These are phyloP conservation scores for Origma solitaria DNA, from an alignment of 2,113 vertebrate species.

Conservation along the genomic window DNA sequence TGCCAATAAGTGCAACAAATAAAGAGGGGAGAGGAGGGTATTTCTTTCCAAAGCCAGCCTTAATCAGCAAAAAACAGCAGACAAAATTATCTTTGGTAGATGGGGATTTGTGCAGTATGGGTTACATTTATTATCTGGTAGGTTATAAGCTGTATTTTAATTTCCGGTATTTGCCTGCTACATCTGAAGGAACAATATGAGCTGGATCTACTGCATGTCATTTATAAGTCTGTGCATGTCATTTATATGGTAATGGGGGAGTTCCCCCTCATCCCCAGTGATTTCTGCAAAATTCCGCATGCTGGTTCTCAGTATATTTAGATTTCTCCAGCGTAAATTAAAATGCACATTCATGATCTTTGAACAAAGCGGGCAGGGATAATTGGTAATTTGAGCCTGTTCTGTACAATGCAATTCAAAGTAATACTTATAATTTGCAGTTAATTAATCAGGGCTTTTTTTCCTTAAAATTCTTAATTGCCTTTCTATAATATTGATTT, in stretches of 20 bases:
- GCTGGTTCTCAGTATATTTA: not conserved
- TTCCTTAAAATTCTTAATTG: constrained; percentile 45
- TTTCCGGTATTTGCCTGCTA: constrained; percentile 6
- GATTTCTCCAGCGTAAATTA: not conserved
- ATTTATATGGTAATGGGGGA: constrained; percentile 35
- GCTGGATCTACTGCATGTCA: not conserved
- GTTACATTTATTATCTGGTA: constrained; percentile 41
- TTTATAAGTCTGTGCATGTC: not conserved
- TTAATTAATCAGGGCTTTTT: constrained; percentile 35
- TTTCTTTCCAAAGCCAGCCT: constrained; percentile 2
- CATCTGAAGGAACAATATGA: not conserved
- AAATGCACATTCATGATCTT: constrained; percentile 41
- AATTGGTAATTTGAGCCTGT: not conserved
- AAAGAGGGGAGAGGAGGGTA: not conserved
- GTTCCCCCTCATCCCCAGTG: not conserved
- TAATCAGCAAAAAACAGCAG: constrained; percentile 49
- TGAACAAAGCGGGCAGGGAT: not conserved
- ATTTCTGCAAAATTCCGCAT: not conserved
- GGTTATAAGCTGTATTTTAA: constrained; percentile 47
- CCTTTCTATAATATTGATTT: constrained; percentile 24
- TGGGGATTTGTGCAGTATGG: constrained; percentile 25
- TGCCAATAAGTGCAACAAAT: constrained; percentile 3
- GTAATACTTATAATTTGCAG: constrained; percentile 47
- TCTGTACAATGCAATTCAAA: not conserved
- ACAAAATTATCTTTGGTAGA: constrained; percentile 32